Evolutionary conservation across 2,888 invertebrate species (phyloP).

Genomic region (Sesia bembeciformis): DNA sequence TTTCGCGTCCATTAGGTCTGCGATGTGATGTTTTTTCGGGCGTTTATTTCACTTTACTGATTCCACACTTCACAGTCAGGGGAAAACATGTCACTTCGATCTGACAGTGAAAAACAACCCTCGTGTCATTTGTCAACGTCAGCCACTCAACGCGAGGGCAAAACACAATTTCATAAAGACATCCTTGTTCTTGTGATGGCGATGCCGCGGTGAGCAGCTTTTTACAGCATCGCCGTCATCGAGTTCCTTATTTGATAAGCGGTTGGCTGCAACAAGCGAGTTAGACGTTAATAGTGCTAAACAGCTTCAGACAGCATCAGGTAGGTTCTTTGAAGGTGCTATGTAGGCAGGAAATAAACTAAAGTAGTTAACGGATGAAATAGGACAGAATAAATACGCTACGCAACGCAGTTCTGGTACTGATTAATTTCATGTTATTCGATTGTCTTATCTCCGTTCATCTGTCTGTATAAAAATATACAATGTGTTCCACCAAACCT

Average conservation of each 20-base stretch:
- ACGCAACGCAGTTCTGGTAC: too few species aligned
- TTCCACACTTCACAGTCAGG: conserved; percentile 51
- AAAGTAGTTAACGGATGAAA: too few species aligned
- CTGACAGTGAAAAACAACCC: conserved; percentile 68
- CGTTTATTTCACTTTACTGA: conserved; percentile 53
- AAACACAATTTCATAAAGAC: conserved; percentile 71
- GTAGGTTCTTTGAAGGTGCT: too few species aligned
- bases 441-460: too few species aligned
- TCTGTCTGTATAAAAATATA: too few species aligned
- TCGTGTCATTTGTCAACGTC: conserved; percentile 68
- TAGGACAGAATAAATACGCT: too few species aligned
- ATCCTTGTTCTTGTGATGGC: conserved; percentile 62
- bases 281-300: too few species aligned
- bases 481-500: too few species aligned
- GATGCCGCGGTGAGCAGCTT: conserved; percentile 36
- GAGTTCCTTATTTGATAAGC: conserved; percentile 21
- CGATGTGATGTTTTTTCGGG: conserved; percentile 23
- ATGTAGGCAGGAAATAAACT: too few species aligned
- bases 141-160: conserved; percentile 55
- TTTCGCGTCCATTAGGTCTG: conserved; percentile 19
- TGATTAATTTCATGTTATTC: too few species aligned
- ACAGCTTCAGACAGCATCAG: too few species aligned
- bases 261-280: too few species aligned
- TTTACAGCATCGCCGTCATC: conserved; percentile 34
- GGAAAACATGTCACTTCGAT: conserved; percentile 66